These are phyloP conservation scores for Myotis findleyi DNA, from an alignment of 2,797 vertebrate species.

Conservation along the genomic window DNA sequence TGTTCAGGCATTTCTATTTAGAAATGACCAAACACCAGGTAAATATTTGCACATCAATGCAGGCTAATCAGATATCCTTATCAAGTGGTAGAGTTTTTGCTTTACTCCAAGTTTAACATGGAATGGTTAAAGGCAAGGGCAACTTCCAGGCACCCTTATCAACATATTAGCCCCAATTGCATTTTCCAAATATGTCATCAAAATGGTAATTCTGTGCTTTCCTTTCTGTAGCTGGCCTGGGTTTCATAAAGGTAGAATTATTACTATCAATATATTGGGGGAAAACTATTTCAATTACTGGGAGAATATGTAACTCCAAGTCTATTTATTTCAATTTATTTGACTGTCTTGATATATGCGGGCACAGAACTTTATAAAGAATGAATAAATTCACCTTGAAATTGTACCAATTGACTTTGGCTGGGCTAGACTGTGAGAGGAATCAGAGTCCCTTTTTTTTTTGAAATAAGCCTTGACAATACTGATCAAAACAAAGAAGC, in stretches of 20 bases:
- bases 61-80: slow-evolving; percentile 78
- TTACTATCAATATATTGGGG: slow-evolving; percentile 88
- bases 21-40: slow-evolving; percentile 60
- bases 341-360: slow-evolving; percentile 90
- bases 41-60: slow-evolving; percentile 62
- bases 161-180: slow-evolving; percentile 87
- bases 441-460: slow-evolving; percentile 86
- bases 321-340: slow-evolving; percentile 93
- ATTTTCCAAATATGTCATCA: slow-evolving; percentile 90
- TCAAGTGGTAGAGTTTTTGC: slow-evolving; percentile 49
- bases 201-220: slow-evolving; percentile 90
- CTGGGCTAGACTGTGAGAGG: slow-evolving; percentile 82
- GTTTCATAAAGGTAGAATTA: slow-evolving; percentile 89
- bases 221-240: slow-evolving; percentile 85
- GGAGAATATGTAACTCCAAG: slow-evolving; percentile 89
- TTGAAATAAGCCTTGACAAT: slow-evolving; percentile 89
- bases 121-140: slow-evolving; percentile 83
- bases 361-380: slow-evolving; percentile 88
- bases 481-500: slow-evolving; percentile 90
- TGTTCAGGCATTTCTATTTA: slow-evolving; percentile 5
- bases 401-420: slow-evolving; percentile 90
- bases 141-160: slow-evolving; percentile 87
- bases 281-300: slow-evolving; percentile 90
- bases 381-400: slow-evolving; percentile 93
- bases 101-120: slow-evolving; percentile 71